Percentiles rank a stretch among this genome's conserved stretches.
phyloP scores from a whole-genome alignment of 2,113 vertebrate genomes.

The Anguilla japonica region DNA sequence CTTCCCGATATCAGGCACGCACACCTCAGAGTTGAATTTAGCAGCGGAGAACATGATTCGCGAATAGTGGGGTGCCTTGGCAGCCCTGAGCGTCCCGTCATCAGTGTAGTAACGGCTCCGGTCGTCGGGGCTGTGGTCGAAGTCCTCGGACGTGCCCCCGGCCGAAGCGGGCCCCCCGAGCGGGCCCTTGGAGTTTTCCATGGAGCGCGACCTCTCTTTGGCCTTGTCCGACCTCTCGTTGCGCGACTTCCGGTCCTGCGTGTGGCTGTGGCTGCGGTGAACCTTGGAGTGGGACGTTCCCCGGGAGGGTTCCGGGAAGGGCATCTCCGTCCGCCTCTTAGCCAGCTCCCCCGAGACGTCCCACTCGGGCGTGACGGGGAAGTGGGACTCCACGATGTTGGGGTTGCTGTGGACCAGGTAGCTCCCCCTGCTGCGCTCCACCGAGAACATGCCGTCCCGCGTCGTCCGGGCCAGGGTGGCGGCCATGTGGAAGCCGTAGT shows the following conservation, averaged over 20 bases:
- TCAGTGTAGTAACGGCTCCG: conserved; percentile 87
- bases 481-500: conserved; percentile 85
- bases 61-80: conserved; percentile 79
- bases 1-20: conserved; percentile 77
- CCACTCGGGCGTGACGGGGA: conserved; percentile 97
- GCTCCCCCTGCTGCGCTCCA: conserved; percentile 87
- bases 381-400: conserved; percentile 88
- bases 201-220: conserved; percentile 94
- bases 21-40: conserved; percentile 78
- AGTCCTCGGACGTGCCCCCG: conserved; percentile 84
- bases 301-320: conserved; percentile 93
- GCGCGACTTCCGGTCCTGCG: conserved; percentile 92
- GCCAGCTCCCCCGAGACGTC: conserved; percentile 95
- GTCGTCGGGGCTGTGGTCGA: conserved; percentile 85
- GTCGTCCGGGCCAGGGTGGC: conserved; percentile 82
- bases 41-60: conserved; percentile 77
- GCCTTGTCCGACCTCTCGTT: conserved; percentile 92
- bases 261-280: conserved; percentile 97
- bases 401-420: conserved; percentile 90
- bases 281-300: conserved; percentile 93
- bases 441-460: conserved; percentile 85
- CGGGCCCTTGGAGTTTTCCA: conserved; percentile 96
- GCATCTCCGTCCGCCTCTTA: conserved; percentile 96
- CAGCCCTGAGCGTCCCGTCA: conserved; percentile 86
- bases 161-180: conserved; percentile 77